phyloP scores from a whole-genome alignment of 2,797 vertebrate genomes.

The Nannoperca australis region DNA sequence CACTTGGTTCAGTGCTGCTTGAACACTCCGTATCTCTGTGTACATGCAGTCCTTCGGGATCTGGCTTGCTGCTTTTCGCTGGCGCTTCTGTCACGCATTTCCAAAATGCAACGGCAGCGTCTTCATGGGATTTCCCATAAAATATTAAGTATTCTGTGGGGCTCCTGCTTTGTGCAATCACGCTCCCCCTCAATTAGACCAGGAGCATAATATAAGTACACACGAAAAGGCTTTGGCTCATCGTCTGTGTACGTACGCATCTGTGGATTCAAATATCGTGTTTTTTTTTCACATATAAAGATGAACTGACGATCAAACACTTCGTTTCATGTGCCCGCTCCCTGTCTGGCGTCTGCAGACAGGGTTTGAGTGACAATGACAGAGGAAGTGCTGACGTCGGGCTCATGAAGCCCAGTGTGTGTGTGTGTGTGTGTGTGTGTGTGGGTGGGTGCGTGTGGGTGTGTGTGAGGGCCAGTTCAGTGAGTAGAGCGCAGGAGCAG shows the following conservation, averaged over 20 bases:
- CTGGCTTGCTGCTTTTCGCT: conserved; percentile 37
- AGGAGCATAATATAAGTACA: conserved; percentile 34
- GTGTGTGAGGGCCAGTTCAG: conserved; percentile 16
- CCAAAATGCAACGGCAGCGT: conserved; percentile 30
- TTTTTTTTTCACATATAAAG: conserved; percentile 25
- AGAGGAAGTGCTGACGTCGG: conserved; percentile 59
- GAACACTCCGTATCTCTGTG: conserved; percentile 16
- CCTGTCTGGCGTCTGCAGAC: conserved; percentile 45
- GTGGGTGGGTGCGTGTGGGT: conserved; percentile 13
- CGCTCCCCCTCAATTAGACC: conserved; percentile 39
- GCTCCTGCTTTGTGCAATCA: conserved; percentile 31
- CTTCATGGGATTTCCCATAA: conserved; percentile 54
- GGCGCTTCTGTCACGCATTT: conserved; percentile 55
- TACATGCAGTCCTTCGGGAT: conserved; percentile 52
- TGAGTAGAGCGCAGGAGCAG: conserved; percentile 41
- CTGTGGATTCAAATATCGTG: conserved; percentile 29
- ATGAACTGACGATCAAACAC: conserved; percentile 34
- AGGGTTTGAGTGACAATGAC: conserved; percentile 54
- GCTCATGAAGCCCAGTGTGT: conserved; percentile 28
- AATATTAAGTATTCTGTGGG: conserved; percentile 64
- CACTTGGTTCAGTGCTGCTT: conserved; percentile 15
- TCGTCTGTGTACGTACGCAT: conserved; percentile 34
- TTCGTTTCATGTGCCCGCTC: conserved; percentile 2
- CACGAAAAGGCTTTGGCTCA: conserved; percentile 9
- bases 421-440: conserved; percentile 21